Evolutionary conservation across 2,888 invertebrate species (phyloP).

Genomic region (Dryobotodes eremita): DNA sequence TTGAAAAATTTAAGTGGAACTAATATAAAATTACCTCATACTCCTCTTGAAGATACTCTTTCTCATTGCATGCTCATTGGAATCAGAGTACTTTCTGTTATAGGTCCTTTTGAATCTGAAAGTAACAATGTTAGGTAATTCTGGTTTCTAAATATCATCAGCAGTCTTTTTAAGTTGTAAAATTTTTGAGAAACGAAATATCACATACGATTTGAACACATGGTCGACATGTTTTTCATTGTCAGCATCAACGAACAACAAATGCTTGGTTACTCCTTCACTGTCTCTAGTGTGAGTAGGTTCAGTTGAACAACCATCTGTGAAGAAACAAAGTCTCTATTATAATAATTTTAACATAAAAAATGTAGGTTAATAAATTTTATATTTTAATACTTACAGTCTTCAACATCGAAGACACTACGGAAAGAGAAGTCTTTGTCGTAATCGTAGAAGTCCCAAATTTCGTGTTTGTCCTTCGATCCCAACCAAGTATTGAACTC

Average conservation of each 20-base stretch:
- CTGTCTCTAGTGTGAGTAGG: constrained; percentile 53
- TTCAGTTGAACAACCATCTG: constrained; percentile 62
- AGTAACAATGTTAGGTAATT: constrained; percentile 1
- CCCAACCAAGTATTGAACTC: constrained; percentile 74
- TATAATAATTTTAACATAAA: not conserved
- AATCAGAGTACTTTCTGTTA: constrained; percentile 48
- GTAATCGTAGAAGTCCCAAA: constrained; percentile 75
- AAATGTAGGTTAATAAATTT: not conserved
- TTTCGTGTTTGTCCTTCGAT: constrained; percentile 70
- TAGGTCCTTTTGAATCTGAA: constrained; percentile 55
- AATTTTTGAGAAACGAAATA: not conserved
- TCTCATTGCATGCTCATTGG: constrained; percentile 51
- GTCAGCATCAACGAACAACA: constrained; percentile 71
- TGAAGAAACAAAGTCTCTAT: not conserved
- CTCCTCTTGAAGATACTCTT: constrained; percentile 56
- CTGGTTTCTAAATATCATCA: not conserved
- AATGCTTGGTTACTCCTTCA: constrained; percentile 68
- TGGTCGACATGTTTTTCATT: constrained; percentile 76
- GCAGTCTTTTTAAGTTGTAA: not conserved
- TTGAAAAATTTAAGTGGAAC: not conserved
- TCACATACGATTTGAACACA: constrained; percentile 76
- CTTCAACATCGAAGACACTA: constrained; percentile 37
- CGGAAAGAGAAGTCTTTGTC: constrained; percentile 47
- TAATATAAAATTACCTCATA: constrained; percentile 55
- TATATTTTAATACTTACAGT: constrained; percentile 49